Base-by-base conservation (phyloP, 2,797 vertebrate genomes). In the Anniella stebbinsi region DNA sequence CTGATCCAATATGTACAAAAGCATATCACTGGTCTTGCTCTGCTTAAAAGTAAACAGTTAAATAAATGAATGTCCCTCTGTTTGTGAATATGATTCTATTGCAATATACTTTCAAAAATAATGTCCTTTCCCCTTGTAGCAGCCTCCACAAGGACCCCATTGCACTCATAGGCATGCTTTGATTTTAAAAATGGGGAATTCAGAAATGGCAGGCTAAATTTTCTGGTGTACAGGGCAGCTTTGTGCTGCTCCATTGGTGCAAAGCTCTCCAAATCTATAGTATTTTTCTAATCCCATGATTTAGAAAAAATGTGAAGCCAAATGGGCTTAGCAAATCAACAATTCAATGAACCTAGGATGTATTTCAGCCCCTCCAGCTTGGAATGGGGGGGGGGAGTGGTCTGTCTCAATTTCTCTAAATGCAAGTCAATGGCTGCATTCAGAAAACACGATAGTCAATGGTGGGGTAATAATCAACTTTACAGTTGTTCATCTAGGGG, bases 181-280 rank as follows among this genome's bases (percentile, higher is more conserved):
- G 70, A 75, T 75, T 41, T 82, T 38, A 73, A 81, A 86, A 51
- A 72, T 54, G 48, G 51, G 33, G 54, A 72, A 72, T 85, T n/a
- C 38, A 72, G 21, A 85, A 72, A 87, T 76, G 73, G 41, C 11
- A 51, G 67, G 36, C 67, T 73, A 73, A 72, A 36, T 73, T 60
- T 88, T 82, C 54, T 76, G 51, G 72, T 76, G 38, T 63, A 75
- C 70, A 76, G 72, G 51, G 54, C n/a, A 75, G 84, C 84, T 86
- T 75, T 86, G 85, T 76, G 72, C 57, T 66, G 57, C 73, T 87
- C 54, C 69, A 73, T 4, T 88, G n/a, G 38, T 63, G 51, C 67
- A 75, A 82, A 73, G 28, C 36, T 82, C 51, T 82, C 15, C 70
- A 41, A 82, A 88, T 73, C 51, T 82, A 82, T 75, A 63, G 36